A percentile compares a stretch with the other conserved stretches of the same genome.
Conservation (phyloP, 2,888 invertebrate species). For the Tipula confusa region DNA sequence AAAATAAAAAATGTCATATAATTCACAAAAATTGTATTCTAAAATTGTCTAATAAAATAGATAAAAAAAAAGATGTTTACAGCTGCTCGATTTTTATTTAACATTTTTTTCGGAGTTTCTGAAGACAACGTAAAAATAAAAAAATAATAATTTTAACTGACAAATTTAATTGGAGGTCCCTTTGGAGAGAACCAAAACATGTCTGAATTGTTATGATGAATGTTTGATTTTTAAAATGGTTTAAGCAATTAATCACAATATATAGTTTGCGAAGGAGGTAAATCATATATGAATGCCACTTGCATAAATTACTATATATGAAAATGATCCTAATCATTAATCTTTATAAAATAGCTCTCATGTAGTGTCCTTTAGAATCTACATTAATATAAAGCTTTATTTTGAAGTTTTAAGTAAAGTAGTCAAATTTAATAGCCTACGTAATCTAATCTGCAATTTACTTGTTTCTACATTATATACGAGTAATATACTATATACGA, state of each 20-base stretch:
- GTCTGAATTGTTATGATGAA: background rate
- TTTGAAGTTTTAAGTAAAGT: too few species aligned
- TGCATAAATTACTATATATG: too few species aligned
- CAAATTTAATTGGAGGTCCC: background rate
- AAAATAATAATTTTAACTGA: background rate
- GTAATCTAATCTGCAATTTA: background rate
- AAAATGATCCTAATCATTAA: background rate
- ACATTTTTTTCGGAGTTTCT: background rate
- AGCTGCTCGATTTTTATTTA: background rate
- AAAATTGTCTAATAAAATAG: constrained; percentile 20
- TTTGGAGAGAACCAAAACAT: background rate
- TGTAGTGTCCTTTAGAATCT: too few species aligned
- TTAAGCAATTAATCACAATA: background rate
- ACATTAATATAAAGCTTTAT: too few species aligned
- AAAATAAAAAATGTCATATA: background rate
- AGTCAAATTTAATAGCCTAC: background rate
- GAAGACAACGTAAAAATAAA: background rate
- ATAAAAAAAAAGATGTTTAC: background rate
- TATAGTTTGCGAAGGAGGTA: background rate
- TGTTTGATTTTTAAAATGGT: background rate
- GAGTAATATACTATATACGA: too few species aligned
- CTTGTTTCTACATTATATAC: background rate
- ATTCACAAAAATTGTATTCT: constrained; percentile 9
- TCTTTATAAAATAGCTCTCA: too few species aligned
- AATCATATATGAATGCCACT: too few species aligned